Base-by-base conservation (phyloP, 2,797 vertebrate species). In the Trachurus trachurus region DNA sequence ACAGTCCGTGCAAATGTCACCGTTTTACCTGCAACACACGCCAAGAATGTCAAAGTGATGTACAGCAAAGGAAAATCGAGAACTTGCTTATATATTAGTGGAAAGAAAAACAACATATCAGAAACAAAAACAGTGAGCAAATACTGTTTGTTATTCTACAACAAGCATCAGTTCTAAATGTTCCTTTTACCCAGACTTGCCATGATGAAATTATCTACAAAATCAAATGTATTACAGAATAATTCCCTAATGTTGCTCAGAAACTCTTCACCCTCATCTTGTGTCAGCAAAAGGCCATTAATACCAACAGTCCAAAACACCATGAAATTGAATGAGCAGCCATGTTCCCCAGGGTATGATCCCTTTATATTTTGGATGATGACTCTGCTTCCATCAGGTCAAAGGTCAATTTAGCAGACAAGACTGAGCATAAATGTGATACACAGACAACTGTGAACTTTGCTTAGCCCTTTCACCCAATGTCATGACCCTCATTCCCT, bases 21-120 rank as follows among this genome's bases (percentile, higher is more conserved):
- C 0, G 97, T 98, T 95, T 99, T 99, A 47, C 98, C 98, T 99
- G 90, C 9, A 82, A 78, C 54, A 52, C 2, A 40, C 9, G 67
- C 0, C 54, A 29, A 49, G 59, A 7, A 40, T 6, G 16, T 0
- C 13, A 10, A 47, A 37, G 1, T 26, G 5, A 60, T 6, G 21
- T 31, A 37, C 2, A 54, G 40, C 1, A 8, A 44, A 45, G 26
- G 59, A 42, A 9, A 34, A 37, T 7, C 6, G 19, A 50, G 5
- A 15, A 56, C 2, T 34, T 21, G 10, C 8, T 61, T 53, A 50
- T 31, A 66, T 4, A 37, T 21, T 39, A 39, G 2, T n/a, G 42
- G 42, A 44, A 44, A 22, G 10, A 52, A 52, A 52, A 22, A 52
- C 50, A 52, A 52, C 21, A 12, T 22, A 5, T 22, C n/a, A 22